Percentiles rank a stretch among this genome's conserved stretches.
phyloP scores from a whole-genome alignment of 2,888 invertebrate species.

The Chloroclystis v-ata region DNA sequence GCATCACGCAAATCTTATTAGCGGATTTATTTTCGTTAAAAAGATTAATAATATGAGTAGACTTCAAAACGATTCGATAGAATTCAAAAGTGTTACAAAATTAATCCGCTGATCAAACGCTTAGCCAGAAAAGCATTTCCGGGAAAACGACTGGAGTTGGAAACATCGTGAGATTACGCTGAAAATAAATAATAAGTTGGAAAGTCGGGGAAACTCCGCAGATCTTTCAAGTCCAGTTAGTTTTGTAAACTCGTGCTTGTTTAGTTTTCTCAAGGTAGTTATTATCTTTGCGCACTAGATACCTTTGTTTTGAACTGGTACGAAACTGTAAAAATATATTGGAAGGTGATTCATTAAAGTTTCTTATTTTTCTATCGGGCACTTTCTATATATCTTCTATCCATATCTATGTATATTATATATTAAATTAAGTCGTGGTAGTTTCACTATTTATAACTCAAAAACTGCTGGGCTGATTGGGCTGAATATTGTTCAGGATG shows the following conservation, averaged over 20 bases:
- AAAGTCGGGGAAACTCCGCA: constrained; percentile 11
- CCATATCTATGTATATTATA: too few species aligned
- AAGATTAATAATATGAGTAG: too few species aligned
- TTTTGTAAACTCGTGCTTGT: background rate
- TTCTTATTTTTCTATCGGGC: too few species aligned
- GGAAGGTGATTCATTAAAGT: too few species aligned
- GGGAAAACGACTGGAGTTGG: constrained; percentile 19
- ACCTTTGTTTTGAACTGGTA: background rate
- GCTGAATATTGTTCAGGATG: too few species aligned
- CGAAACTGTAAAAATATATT: too few species aligned
- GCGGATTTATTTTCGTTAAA: too few species aligned
- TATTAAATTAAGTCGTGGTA: too few species aligned
- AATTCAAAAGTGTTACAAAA: background rate
- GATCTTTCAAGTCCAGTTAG: constrained; percentile 2
- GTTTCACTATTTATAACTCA: too few species aligned
- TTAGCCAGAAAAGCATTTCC: constrained; percentile 11
- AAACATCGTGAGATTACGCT: constrained; percentile 13
- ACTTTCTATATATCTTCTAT: too few species aligned
- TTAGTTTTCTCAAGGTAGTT: background rate
- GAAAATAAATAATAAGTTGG: constrained; percentile 14
- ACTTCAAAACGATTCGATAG: background rate
- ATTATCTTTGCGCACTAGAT: background rate
- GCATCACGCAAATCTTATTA: too few species aligned
- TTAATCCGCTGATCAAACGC: constrained; percentile 7
- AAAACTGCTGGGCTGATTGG: too few species aligned